These are phyloP conservation scores for Enoplosus armatus DNA, from an alignment of 2,797 vertebrate genomes.

Conservation along the genomic window DNA sequence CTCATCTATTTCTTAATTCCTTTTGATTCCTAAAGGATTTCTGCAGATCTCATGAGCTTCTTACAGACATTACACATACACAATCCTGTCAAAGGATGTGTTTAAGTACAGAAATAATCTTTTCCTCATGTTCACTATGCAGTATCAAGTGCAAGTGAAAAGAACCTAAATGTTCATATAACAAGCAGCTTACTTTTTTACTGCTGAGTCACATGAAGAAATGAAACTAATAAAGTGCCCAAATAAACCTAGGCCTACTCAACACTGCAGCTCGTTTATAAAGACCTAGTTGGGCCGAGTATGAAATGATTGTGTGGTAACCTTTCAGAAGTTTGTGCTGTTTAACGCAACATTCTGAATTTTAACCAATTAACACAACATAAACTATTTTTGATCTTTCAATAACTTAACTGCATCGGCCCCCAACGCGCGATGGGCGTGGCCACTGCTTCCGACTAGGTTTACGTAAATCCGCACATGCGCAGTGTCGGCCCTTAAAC, in stretches of 20 bases:
- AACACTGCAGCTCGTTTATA: background rate
- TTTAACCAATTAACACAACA: background rate
- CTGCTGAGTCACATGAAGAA: background rate
- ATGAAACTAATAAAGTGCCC: background rate
- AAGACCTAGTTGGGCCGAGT: background rate
- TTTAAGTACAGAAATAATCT: background rate
- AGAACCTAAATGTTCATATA: rapidly evolving
- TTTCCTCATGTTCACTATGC: background rate
- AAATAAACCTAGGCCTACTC: background rate
- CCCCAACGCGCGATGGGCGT: conserved; percentile 36
- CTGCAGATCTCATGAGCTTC: background rate
- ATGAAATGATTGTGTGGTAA: background rate
- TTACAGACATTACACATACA: background rate
- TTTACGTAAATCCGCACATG: conserved; percentile 78
- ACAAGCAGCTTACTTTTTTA: background rate
- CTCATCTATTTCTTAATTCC: background rate
- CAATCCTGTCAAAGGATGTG: background rate
- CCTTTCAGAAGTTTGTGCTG: background rate
- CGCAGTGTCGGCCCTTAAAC: conserved; percentile 53
- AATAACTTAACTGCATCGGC: background rate
- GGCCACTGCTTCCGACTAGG: background rate
- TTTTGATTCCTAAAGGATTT: background rate
- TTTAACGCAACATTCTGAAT: background rate
- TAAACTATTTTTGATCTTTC: rapidly evolving
- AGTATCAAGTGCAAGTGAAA: background rate